phyloP scores from a whole-genome alignment of 2,113 vertebrate genomes.

The Heterochromis multidens region DNA sequence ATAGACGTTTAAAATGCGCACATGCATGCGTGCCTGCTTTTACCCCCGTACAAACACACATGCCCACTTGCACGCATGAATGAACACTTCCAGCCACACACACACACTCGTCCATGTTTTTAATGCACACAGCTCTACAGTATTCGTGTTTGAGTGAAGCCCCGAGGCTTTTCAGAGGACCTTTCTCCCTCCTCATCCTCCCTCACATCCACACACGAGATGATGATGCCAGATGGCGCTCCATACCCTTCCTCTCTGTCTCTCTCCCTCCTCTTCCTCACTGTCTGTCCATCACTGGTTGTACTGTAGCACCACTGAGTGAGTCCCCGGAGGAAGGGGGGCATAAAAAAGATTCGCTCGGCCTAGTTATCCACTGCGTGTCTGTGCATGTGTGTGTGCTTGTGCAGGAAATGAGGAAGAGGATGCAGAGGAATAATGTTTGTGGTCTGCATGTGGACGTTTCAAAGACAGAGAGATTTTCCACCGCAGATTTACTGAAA shows the following conservation, averaged over 20 bases:
- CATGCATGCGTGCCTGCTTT: conserved; percentile 20
- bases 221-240: conserved; percentile 43
- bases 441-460: background rate
- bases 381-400: background rate
- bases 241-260: background rate
- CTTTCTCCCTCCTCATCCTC: background rate
- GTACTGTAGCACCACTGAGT: conserved; percentile 42
- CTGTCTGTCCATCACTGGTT: conserved; percentile 41
- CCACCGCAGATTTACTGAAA: background rate
- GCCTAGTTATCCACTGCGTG: conserved; percentile 39
- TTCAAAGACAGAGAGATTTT: background rate
- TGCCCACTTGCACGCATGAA: background rate
- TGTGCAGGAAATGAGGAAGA: background rate
- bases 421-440: conserved; percentile 8
- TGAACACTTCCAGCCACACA: background rate
- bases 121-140: background rate
- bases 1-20: background rate
- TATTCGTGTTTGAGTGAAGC: background rate
- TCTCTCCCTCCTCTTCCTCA: background rate
- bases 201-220: background rate
- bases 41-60: conserved; percentile 17
- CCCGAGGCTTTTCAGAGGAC: background rate
- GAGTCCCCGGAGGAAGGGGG: conserved; percentile 17
- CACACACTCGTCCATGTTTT: background rate
- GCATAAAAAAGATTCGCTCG: conserved; percentile 6